These are phyloP conservation scores for Alces alces DNA, from an alignment of 2,113 vertebrate species.

Conservation along the genomic window DNA sequence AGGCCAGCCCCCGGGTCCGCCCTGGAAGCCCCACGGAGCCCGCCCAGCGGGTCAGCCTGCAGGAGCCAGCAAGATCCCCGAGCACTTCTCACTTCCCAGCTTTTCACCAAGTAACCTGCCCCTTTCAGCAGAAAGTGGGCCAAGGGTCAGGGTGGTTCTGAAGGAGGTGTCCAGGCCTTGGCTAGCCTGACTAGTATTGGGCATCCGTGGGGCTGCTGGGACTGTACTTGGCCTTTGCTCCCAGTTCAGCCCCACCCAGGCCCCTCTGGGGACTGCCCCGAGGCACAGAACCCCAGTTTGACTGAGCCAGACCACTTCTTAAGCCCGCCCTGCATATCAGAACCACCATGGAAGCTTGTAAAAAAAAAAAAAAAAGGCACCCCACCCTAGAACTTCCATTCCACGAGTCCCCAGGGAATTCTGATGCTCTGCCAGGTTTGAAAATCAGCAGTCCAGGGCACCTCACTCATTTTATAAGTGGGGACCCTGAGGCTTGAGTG, in stretches of 20 bases:
- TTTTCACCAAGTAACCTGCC: not conserved
- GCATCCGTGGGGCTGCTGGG: not conserved
- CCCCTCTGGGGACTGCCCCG: not conserved
- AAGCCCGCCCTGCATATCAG: not conserved
- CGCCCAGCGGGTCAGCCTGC: not conserved
- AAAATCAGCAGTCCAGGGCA: too few relatives aligned
- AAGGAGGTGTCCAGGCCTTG: not conserved
- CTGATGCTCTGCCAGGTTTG: not conserved
- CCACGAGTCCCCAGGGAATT: not conserved
- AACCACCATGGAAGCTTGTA: not conserved
- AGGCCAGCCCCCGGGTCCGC: not conserved
- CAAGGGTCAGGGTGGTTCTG: not conserved
- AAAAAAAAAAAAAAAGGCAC: not conserved
- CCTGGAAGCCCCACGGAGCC: too few relatives aligned
- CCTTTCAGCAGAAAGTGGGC: not conserved
- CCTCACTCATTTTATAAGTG: not conserved
- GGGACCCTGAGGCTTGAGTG: not conserved
- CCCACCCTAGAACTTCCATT: not conserved
- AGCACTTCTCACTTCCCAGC: fast-evolving
- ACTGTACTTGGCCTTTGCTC: not conserved
- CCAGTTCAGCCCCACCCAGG: not conserved
- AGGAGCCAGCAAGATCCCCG: not conserved
- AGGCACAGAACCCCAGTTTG: not conserved
- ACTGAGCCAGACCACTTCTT: not conserved
- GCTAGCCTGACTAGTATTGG: not conserved